phyloP scores from a whole-genome alignment of 1,140 invertebrate genomes.

The Scaptodrosophila lebanonensis region DNA sequence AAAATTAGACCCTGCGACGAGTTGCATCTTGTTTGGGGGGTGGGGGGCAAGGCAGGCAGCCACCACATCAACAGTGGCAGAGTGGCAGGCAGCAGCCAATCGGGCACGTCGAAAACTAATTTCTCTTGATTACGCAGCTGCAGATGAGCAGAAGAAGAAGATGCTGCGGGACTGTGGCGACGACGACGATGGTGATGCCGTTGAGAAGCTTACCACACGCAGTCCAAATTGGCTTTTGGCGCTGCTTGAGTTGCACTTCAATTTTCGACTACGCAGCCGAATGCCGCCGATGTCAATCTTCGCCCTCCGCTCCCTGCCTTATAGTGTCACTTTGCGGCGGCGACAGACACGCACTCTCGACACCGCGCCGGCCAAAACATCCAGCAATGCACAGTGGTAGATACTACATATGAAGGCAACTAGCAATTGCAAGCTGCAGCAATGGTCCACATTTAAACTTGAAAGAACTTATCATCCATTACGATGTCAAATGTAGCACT shows the following conservation, averaged over 20 bases:
- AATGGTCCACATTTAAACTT: too few species aligned
- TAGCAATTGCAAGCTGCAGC: too few species aligned
- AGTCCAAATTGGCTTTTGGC: conserved; percentile 58
- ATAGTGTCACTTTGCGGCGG: conserved; percentile 46
- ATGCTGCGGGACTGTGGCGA: not conserved
- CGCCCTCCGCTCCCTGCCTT: conserved; percentile 1
- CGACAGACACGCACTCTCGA: conserved; percentile 49
- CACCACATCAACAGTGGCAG: too few species aligned
- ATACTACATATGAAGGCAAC: too few species aligned
- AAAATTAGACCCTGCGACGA: conserved; percentile 57
- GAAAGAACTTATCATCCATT: too few species aligned
- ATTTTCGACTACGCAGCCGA: conserved; percentile 26
- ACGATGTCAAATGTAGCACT: too few species aligned
- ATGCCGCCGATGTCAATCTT: not conserved
- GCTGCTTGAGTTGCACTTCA: conserved; percentile 32
- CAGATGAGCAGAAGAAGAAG: not conserved
- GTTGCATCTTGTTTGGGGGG: too few species aligned
- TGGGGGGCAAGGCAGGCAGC: too few species aligned
- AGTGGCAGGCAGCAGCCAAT: conserved; percentile 44
- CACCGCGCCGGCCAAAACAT: conserved; percentile 19
- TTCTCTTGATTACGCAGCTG: conserved; percentile 66
- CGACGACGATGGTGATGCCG: conserved; percentile 15
- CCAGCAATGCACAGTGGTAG: conserved; percentile 1
- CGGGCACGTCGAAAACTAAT: conserved; percentile 75
- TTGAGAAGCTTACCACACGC: conserved; percentile 20